Evolutionary conservation across 2,888 invertebrate genomes (phyloP).

Genomic region (Yponomeuta plumbellus): DNA sequence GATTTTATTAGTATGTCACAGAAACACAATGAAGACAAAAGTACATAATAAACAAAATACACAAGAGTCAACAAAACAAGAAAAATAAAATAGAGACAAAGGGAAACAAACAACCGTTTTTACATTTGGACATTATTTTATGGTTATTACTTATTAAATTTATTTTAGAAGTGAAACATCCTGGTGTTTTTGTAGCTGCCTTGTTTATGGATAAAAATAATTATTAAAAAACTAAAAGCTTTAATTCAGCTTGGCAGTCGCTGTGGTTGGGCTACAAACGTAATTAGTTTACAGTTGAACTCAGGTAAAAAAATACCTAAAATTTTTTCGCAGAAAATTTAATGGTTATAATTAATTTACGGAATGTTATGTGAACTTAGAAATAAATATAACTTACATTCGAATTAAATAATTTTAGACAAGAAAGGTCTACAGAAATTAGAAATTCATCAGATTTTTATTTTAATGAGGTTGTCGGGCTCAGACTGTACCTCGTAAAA

Average conservation of each 20-base stretch:
- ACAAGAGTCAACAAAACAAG: too few species aligned
- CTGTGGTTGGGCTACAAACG: background rate
- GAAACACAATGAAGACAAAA: too few species aligned
- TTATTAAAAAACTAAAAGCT: background rate
- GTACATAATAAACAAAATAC: too few species aligned
- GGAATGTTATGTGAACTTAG: background rate
- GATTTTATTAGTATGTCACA: too few species aligned
- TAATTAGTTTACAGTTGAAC: background rate
- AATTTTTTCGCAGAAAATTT: too few species aligned
- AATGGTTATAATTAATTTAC: background rate
- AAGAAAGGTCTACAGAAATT: background rate
- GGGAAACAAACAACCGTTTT: too few species aligned
- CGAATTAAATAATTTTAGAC: background rate
- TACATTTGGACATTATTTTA: background rate
- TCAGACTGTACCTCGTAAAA: constrained; percentile 40
- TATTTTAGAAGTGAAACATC: background rate
- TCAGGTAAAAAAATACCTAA: background rate
- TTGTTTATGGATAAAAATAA: background rate
- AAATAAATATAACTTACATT: background rate
- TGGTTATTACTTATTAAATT: background rate
- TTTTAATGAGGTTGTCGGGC: constrained; percentile 41
- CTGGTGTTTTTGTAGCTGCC: background rate
- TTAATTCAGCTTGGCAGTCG: background rate
- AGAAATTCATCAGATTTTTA: constrained; percentile 14
- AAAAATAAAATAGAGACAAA: too few species aligned